These are phyloP conservation scores for Nettapus auritus DNA, from an alignment of 2,113 vertebrate genomes.

Conservation along the genomic window DNA sequence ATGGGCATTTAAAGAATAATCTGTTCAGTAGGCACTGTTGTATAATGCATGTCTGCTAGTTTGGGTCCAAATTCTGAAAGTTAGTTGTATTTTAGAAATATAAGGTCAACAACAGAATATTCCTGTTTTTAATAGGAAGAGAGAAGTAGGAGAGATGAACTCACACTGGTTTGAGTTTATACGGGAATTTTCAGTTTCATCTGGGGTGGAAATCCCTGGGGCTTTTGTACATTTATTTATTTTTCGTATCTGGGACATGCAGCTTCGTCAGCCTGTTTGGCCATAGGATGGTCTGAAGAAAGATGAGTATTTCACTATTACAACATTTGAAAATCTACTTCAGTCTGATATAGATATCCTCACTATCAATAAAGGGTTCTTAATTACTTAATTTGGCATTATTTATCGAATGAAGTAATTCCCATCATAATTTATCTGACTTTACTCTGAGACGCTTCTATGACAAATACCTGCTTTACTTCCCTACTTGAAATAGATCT, in stretches of 20 bases:
- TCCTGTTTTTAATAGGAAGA: background rate
- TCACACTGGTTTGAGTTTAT: background rate
- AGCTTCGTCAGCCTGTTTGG: background rate
- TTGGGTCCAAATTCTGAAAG: background rate
- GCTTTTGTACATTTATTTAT: background rate
- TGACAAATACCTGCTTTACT: background rate
- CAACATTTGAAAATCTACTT: background rate
- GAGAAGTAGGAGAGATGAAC: background rate
- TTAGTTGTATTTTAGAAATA: background rate
- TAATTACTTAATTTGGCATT: constrained; percentile 22
- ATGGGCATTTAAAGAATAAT: background rate
- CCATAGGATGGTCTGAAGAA: background rate
- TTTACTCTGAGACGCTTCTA: background rate
- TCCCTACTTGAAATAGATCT: background rate
- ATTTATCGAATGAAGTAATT: constrained; percentile 30
- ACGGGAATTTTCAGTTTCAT: background rate
- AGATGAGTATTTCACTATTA: background rate
- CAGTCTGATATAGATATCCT: background rate
- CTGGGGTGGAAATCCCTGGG: background rate
- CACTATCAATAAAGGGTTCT: background rate
- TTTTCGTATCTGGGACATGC: background rate
- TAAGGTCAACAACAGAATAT: background rate
- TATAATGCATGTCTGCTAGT: background rate
- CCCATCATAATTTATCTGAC: background rate
- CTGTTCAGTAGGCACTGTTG: background rate